Evolutionary conservation across 2,113 vertebrate species (phyloP), one percentile per base, ranked within the genome.

Genomic region (Sylvia atricapilla): DNA sequence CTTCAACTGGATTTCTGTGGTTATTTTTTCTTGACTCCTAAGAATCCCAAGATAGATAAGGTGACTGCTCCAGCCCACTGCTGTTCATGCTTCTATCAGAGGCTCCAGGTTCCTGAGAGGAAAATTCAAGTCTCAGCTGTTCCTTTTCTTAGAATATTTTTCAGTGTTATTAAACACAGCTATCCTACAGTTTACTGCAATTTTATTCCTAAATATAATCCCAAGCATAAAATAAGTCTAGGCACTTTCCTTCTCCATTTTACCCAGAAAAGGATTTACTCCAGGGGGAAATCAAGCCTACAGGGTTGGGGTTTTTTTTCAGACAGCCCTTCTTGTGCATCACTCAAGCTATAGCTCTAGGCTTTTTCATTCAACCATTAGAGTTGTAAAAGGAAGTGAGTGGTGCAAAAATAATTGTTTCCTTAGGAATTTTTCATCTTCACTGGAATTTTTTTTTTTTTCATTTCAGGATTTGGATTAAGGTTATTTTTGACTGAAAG

Each of bases 401-500:
- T 69, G 53, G 50, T 80, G 68, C 49, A 95, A 92, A 94, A 94
- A 84, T 89, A 95, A 93, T 76, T 88, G 53, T 86, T 92, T 95
- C 86, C 84, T 90, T 68, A 90, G 86, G 83, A 92, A 73, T 66
- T 90, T 94, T 95, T 86, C 59, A 37, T 93, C 75, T 85, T 87
- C 27, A 31, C 12, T 76, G 21, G 66, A 35, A 27, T 30, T 67
- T 60, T 94, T 89, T 77, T 78, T 58, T 25, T 50, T 49, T 49
- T 93, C 58, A 52, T 69, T 93, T 88, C 68, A 86, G 63, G 30
- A 24, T 83, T 75, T 83, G 41, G 3, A 6, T 73, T 90, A 85
- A 79, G 23, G n/a, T 69, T 94, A 90, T 85, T 90, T 93, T 90
- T 94, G 47, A 72, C 60, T 67, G 20, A 53, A 94, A 83, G 75